Percentiles rank a stretch among this genome's conserved stretches.
Evolutionary conservation across 2,797 vertebrate species (phyloP).

Genomic region (Zalophus californianus): DNA sequence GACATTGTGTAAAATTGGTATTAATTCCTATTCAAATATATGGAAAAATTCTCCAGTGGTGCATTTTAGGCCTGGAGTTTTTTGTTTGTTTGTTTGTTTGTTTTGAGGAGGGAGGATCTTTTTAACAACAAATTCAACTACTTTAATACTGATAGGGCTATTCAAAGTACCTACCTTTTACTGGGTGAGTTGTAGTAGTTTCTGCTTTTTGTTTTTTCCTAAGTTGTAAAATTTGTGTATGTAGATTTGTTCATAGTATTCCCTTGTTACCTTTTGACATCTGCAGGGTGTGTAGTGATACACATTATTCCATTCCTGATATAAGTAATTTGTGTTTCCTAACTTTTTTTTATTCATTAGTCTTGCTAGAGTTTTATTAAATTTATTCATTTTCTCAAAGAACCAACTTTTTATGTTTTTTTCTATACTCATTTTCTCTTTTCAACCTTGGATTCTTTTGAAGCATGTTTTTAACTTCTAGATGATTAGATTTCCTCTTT

Average conservation of each 20-base stretch:
- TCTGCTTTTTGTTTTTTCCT: background rate
- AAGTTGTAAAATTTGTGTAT: background rate
- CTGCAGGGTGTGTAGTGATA: background rate
- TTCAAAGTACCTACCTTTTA: background rate
- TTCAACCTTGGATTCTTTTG: background rate
- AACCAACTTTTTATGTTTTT: background rate
- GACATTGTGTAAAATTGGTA: background rate
- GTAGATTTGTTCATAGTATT: background rate
- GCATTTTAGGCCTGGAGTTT: background rate
- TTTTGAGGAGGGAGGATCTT: no score
- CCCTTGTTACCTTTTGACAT: background rate
- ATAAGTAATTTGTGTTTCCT: background rate
- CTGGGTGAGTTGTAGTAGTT: background rate
- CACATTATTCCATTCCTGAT: background rate
- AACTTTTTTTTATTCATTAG: background rate
- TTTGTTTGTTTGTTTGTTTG: no score
- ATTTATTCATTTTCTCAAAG: background rate
- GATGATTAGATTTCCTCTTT: background rate
- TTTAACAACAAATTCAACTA: background rate
- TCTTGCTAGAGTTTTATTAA: background rate
- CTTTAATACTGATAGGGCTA: background rate
- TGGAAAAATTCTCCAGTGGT: background rate
- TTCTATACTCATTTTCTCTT: background rate
- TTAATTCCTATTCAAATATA: background rate
- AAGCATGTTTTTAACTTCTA: background rate